Conservation (phyloP, 2,888 invertebrate genomes). For the Entomobrya multifasciata region DNA sequence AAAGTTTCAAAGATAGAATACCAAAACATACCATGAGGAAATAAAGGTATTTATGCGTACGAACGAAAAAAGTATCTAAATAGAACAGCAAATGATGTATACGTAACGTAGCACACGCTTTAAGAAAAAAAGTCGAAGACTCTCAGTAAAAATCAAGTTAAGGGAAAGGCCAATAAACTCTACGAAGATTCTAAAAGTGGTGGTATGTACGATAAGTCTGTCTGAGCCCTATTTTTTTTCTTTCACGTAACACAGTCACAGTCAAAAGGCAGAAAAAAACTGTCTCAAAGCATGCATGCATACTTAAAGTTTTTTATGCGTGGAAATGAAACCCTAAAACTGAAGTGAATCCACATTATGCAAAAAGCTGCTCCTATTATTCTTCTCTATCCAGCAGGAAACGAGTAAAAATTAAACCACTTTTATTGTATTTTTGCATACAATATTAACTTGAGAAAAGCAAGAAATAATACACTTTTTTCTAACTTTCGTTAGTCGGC, state of each 20-base stretch:
- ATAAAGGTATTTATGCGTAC: constrained; percentile 1
- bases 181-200: constrained; percentile 43
- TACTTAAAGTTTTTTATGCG: constrained; percentile 29
- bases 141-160: constrained; percentile 40
- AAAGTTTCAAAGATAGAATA: constrained; percentile 39
- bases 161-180: constrained; percentile 61
- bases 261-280: constrained; percentile 37
- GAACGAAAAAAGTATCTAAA: background rate
- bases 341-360: background rate
- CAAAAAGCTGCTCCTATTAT: background rate
- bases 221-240: constrained; percentile 53
- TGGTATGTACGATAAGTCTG: background rate
- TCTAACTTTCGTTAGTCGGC: background rate
- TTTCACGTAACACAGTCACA: background rate
- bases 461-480: background rate
- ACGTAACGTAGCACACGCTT: background rate
- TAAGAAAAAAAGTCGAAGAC: constrained; percentile 9
- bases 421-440: too few relatives aligned
- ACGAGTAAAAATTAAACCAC: background rate
- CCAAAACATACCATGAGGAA: background rate
- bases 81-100: background rate
- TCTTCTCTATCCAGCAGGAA: constrained; percentile 27
- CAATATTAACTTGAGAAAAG: too few relatives aligned
- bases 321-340: constrained; percentile 15
- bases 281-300: constrained; percentile 21